These are phyloP conservation scores for Anguilla pacifica DNA, from an alignment of 2,797 vertebrate genomes.

Conservation along the genomic window DNA sequence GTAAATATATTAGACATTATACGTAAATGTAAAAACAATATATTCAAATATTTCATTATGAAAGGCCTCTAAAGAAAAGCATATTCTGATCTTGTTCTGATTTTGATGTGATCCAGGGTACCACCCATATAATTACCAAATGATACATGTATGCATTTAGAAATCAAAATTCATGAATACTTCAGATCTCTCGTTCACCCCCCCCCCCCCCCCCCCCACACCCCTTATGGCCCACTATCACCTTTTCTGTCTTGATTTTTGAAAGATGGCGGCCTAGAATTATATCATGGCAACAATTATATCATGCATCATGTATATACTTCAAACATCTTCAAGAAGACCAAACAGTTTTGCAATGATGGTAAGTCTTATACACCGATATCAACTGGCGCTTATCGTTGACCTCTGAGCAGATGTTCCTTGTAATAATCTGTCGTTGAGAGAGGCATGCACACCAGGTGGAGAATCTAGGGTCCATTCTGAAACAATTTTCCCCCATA, in stretches of 20 bases:
- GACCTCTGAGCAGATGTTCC: slow-evolving; percentile 80
- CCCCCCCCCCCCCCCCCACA: slow-evolving; percentile 32
- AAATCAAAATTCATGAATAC: background rate
- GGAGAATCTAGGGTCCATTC: slow-evolving; percentile 72
- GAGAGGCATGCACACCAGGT: slow-evolving; percentile 77
- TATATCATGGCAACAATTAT: slow-evolving; percentile 36
- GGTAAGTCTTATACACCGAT: slow-evolving; percentile 66
- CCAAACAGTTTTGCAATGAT: slow-evolving; percentile 54
- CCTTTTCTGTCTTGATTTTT: slow-evolving; percentile 49
- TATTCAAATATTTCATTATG: background rate
- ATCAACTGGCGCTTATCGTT: slow-evolving; percentile 73
- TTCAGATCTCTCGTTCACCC: background rate
- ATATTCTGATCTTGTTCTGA: background rate
- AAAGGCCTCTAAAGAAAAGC: background rate
- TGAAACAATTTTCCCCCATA: slow-evolving; percentile 62
- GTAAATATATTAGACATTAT: background rate
- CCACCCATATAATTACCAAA: slow-evolving; percentile 1
- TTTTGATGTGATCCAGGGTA: slow-evolving; percentile 3
- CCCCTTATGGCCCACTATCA: slow-evolving; percentile 40
- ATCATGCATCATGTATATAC: slow-evolving; percentile 44
- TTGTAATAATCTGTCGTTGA: slow-evolving; percentile 80
- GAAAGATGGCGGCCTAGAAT: slow-evolving; percentile 31
- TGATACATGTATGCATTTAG: slow-evolving; percentile 8
- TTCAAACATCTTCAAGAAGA: slow-evolving; percentile 50
- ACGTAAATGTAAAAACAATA: background rate